Evolutionary conservation across 2,113 vertebrate genomes (phyloP).

Genomic region (Chinchilla lanigera): DNA sequence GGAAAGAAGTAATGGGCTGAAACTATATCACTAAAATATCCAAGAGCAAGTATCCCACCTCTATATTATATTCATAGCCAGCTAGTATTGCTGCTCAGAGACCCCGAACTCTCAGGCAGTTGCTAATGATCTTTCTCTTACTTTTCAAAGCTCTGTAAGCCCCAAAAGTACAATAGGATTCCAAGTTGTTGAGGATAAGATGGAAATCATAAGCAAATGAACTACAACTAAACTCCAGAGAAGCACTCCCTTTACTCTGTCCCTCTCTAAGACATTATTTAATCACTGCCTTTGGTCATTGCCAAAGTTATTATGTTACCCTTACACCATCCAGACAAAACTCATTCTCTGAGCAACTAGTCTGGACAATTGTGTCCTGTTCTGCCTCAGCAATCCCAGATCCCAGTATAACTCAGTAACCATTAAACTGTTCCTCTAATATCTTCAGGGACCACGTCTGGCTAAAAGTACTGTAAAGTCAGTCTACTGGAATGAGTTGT

Average conservation of each 20-base stretch:
- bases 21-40: not conserved
- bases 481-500: constrained; percentile 28
- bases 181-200: not conserved
- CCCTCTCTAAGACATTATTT: constrained; percentile 7
- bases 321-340: constrained; percentile 29
- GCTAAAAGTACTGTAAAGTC: constrained; percentile 5
- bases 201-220: constrained; percentile 29
- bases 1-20: not conserved
- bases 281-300: constrained; percentile 28
- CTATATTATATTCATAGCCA: constrained; percentile 1
- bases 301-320: constrained; percentile 54
- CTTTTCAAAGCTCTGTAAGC: not conserved
- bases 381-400: constrained; percentile 52
- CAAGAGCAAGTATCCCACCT: not conserved
- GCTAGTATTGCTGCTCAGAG: not conserved
- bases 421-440: constrained; percentile 53
- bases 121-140: not conserved
- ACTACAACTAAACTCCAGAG: constrained; percentile 35
- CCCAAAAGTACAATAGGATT: not conserved
- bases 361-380: constrained; percentile 41
- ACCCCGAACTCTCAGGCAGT: not conserved
- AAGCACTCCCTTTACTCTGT: not conserved
- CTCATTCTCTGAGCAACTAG: constrained; percentile 37
- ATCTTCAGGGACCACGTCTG: not conserved
- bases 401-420: constrained; percentile 18